Percentiles rank a stretch among this genome's conserved stretches.
Conservation (phyloP, 2,888 invertebrate species). For the Amorpha juglandis region DNA sequence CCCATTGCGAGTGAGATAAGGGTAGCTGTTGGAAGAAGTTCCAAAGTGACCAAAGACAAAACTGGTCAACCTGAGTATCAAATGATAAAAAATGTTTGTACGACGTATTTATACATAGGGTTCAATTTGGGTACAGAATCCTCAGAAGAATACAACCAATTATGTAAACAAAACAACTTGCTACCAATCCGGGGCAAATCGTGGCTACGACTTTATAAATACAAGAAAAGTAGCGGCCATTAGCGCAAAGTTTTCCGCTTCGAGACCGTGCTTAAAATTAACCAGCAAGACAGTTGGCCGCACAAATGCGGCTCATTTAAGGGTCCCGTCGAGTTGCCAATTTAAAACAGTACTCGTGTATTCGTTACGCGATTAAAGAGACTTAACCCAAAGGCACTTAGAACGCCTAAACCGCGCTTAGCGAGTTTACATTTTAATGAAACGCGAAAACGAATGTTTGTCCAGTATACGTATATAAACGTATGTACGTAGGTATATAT, state of each 20-base stretch:
- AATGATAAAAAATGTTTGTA: no score
- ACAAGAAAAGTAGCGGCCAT: slow-evolving; percentile 28
- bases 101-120: no score
- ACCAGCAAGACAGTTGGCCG: slow-evolving; percentile 33
- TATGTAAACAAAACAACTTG: neutral
- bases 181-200: neutral
- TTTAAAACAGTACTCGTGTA: slow-evolving; percentile 60
- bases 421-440: slow-evolving; percentile 68
- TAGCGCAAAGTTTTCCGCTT: slow-evolving; percentile 31
- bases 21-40: no score
- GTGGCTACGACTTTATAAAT: slow-evolving; percentile 29
- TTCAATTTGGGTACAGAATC: no score
- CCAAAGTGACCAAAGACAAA: no score
- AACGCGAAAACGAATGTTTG: slow-evolving; percentile 49
- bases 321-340: slow-evolving; percentile 41
- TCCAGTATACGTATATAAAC: no score
- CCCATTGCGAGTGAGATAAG: no score
- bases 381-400: slow-evolving; percentile 57
- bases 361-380: slow-evolving; percentile 64
- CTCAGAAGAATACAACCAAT: neutral
- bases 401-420: slow-evolving; percentile 64
- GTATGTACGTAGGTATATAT: no score
- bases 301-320: slow-evolving; percentile 45
- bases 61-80: no score
- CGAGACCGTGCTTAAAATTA: slow-evolving; percentile 33